Evolutionary conservation across 2,888 invertebrate genomes (phyloP), one percentile per base, ranked within the genome.

Genomic region (Dolichomitus sp.): DNA sequence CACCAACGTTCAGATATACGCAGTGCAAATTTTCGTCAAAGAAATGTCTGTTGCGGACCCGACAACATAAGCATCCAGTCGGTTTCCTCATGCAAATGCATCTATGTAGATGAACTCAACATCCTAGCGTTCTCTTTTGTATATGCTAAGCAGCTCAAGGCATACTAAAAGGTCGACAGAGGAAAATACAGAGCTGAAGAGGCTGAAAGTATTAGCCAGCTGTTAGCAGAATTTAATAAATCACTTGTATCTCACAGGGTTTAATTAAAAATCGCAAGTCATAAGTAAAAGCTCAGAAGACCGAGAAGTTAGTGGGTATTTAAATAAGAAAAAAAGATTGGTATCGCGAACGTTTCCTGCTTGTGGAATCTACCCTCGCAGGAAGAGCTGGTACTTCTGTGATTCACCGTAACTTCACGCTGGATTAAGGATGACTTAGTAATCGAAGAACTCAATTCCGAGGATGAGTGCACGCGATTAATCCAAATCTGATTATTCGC

Each of bases 231-330:
- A 45, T 73, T 70, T 81, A 79, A 85, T 81, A 81, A 79, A 83
- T 85, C 79, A 69, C 85, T 69, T 79, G 79, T 81, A 73, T 85
- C 61, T 61, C 61, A 19, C 65, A 52, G 78, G 77, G 81, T 85
- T 85, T 85, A 81, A 85, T 85, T 83, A 85, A 85, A 85, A 85
- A 85, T 84, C 79, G 81, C 75, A 68, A 84, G 82, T 52, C 30
- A 66, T 52, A 75, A 79, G 75, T 72, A 66, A 78, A 45, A 79
- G 72, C 66, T 76, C 23, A 72, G 61, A 68, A 68, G 52, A 65
- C 40, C 23, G 42, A 75, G 27, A 75, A 79, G 59, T 76, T 80
- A 45, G 57, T 66, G 37, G 69, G 45, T 50, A 70, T 76, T 80
- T 63, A 65, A 70, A 74, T 59, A 59, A 30, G 23, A 37, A 27